These are phyloP conservation scores for Agrotis puta DNA, from an alignment of 2,888 invertebrate genomes.

Conservation along the genomic window DNA sequence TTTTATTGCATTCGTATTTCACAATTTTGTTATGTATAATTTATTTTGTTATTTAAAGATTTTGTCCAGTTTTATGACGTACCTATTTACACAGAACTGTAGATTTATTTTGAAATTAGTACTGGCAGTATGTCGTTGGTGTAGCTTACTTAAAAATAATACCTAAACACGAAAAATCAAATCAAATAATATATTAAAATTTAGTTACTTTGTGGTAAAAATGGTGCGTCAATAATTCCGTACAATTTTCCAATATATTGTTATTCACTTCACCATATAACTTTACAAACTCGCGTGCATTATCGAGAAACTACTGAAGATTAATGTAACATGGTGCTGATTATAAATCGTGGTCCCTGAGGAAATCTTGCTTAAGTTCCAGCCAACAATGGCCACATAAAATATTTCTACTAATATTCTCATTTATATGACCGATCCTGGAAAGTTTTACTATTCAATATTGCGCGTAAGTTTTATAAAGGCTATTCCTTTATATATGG, in stretches of 20 bases:
- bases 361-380: conserved; percentile 86
- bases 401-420: conserved; percentile 80
- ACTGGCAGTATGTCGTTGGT: no score
- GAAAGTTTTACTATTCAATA: conserved; percentile 77
- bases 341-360: conserved; percentile 81
- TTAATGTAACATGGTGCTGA: conserved; percentile 82
- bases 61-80: no score
- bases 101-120: no score
- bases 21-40: no score
- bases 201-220: no score
- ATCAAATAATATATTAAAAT: no score
- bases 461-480: conserved; percentile 70
- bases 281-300: conserved; percentile 63
- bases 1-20: no score
- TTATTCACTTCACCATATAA: conserved; percentile 8
- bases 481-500: conserved; percentile 43
- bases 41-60: no score
- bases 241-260: conserved; percentile 1
- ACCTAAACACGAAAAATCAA: no score
- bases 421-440: conserved; percentile 73
- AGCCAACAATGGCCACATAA: conserved; percentile 80
- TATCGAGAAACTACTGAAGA: conserved; percentile 73
- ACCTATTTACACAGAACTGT: no score
- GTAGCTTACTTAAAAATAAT: no score
- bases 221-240: neutral